A percentile compares a stretch with the other conserved stretches of the same genome.
These are phyloP conservation scores for Pseudomugil gertrudae DNA, from an alignment of 2,797 vertebrate species.

Conservation along the genomic window DNA sequence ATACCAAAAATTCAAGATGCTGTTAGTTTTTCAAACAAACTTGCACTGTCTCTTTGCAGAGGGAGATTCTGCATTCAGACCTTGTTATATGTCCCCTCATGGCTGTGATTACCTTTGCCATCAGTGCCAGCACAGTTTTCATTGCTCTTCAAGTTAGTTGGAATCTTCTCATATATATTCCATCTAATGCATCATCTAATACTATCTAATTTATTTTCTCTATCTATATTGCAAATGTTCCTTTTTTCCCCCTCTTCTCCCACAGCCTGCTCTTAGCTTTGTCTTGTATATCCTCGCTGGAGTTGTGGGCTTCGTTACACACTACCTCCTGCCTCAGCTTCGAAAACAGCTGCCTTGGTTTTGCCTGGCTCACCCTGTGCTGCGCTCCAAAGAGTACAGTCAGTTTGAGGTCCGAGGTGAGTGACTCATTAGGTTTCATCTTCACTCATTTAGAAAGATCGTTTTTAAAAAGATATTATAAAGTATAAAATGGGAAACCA, in stretches of 20 bases:
- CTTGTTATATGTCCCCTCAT: constrained; percentile 91
- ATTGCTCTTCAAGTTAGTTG: constrained; percentile 89
- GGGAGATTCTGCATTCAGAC: constrained; percentile 91
- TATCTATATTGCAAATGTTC: constrained; percentile 4
- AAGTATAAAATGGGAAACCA: neutral
- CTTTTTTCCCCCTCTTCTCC: constrained; percentile 8
- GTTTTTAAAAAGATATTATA: too few species aligned
- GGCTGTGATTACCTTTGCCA: constrained; percentile 90
- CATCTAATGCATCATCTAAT: too few species aligned
- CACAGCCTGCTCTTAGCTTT: constrained; percentile 89
- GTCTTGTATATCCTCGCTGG: constrained; percentile 90
- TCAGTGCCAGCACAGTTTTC: constrained; percentile 94
- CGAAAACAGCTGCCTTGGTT: constrained; percentile 94
- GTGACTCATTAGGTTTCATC: constrained; percentile 42
- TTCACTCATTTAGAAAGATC: neutral
- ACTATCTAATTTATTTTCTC: too few species aligned
- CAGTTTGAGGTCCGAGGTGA: constrained; percentile 94
- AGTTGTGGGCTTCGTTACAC: constrained; percentile 89
- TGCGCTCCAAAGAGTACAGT: constrained; percentile 91
- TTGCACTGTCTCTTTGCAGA: constrained; percentile 70
- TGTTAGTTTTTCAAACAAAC: constrained; percentile 5
- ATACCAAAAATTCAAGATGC: neutral
- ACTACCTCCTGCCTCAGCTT: constrained; percentile 92
- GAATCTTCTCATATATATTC: neutral
- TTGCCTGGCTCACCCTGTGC: constrained; percentile 90